phyloP scores from a whole-genome alignment of 2,113 vertebrate species.

The Python bivittatus region DNA sequence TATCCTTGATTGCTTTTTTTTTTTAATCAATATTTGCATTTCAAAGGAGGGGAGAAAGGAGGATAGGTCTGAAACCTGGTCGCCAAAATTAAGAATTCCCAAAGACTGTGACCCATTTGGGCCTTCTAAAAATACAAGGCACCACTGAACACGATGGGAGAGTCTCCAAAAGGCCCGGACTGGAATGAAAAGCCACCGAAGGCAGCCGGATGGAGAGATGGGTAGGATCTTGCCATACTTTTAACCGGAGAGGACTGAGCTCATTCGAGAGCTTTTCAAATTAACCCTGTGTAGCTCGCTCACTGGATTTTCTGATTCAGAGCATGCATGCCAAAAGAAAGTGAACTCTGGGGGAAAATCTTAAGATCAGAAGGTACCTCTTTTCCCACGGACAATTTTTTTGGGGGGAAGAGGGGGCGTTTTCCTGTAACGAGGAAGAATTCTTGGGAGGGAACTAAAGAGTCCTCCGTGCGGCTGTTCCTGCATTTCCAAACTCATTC shows the following conservation, averaged over 20 bases:
- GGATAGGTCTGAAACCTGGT: background rate
- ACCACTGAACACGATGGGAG: background rate
- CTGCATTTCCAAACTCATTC: background rate
- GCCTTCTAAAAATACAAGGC: background rate
- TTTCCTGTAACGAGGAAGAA: background rate
- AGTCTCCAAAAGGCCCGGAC: background rate
- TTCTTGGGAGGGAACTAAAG: background rate
- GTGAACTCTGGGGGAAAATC: background rate
- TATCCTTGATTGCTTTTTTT: too few relatives aligned
- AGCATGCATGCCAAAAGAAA: background rate
- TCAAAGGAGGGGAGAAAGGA: background rate
- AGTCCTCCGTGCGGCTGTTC: background rate
- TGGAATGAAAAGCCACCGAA: background rate
- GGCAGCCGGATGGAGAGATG: background rate
- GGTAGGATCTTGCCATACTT: background rate
- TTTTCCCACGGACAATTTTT: background rate
- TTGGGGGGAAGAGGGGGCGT: background rate
- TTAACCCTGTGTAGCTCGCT: accelerated
- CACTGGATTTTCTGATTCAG: background rate
- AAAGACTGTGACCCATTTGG: background rate
- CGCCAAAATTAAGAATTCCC: background rate
- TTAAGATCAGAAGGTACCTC: background rate
- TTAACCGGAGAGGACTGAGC: background rate
- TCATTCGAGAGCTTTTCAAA: background rate
- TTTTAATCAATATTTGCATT: background rate